phyloP scores from a whole-genome alignment of 2,888 invertebrate species.

The Tetrapedia diversipes region DNA sequence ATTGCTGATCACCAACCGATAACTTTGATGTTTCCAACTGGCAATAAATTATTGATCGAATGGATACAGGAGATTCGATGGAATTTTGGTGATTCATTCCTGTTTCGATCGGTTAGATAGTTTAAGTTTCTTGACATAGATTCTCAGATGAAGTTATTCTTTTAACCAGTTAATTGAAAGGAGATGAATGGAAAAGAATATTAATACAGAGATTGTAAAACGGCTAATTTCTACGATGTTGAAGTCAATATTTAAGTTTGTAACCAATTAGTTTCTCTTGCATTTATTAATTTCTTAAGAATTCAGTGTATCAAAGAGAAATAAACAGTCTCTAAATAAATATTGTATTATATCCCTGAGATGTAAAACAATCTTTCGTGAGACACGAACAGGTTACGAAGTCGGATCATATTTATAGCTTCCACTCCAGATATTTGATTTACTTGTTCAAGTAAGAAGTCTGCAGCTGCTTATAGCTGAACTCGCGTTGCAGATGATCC shows the following conservation, averaged over 20 bases:
- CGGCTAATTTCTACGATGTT: too few relatives aligned
- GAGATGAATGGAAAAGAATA: too few relatives aligned
- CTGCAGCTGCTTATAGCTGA: neutral
- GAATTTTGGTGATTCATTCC: neutral
- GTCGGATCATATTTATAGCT: slow-evolving; percentile 26
- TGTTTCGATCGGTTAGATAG: neutral
- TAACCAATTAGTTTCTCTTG: slow-evolving; percentile 1
- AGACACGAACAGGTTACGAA: slow-evolving; percentile 15
- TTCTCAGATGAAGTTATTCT: neutral
- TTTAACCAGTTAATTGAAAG: too few relatives aligned
- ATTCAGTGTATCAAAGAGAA: neutral
- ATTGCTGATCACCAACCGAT: neutral
- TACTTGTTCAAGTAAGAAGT: slow-evolving; percentile 5
- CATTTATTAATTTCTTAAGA: neutral
- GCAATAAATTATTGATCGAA: neutral
- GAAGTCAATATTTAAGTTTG: neutral
- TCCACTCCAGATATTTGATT: neutral
- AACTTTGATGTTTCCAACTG: neutral
- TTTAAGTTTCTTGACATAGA: neutral
- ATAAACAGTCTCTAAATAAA: neutral
- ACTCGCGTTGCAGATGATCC: neutral
- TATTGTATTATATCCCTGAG: neutral
- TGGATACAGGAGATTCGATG: neutral
- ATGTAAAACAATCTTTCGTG: slow-evolving; percentile 11
- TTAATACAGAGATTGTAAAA: too few relatives aligned